Percentiles rank a stretch among this genome's conserved stretches.
phyloP scores from a whole-genome alignment of 1,140 invertebrate species.

The Mercenaria mercenaria region DNA sequence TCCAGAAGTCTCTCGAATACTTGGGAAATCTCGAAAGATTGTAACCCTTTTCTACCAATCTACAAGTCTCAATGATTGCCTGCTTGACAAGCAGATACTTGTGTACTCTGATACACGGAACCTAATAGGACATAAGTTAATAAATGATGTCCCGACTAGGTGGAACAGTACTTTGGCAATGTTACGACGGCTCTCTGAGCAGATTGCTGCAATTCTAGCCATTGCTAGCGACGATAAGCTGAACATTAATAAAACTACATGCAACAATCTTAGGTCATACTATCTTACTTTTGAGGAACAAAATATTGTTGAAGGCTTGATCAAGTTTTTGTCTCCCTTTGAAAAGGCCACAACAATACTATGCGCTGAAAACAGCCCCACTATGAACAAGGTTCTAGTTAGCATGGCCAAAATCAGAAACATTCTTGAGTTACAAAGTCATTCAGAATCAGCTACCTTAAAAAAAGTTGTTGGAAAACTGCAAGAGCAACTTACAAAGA shows the following conservation, averaged over 20 bases:
- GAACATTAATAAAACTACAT: slow-evolving; percentile 45
- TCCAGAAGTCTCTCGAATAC: background rate
- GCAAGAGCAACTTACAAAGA: too few species aligned
- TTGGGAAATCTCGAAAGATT: slow-evolving; percentile 1
- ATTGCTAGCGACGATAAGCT: slow-evolving; percentile 35
- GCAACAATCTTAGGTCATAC: slow-evolving; percentile 5
- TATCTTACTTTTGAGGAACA: slow-evolving; percentile 59
- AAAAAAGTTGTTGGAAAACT: too few species aligned
- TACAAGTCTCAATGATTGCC: slow-evolving; percentile 8
- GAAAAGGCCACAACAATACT: slow-evolving; percentile 52
- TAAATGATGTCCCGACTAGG: slow-evolving; percentile 37
- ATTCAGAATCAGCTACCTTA: too few species aligned
- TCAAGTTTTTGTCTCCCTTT: slow-evolving; percentile 14
- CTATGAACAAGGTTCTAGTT: slow-evolving; percentile 41
- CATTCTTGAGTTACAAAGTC: too few species aligned
- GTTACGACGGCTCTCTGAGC: slow-evolving; percentile 34
- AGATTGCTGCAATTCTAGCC: slow-evolving; percentile 50
- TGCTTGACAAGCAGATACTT: slow-evolving; percentile 23
- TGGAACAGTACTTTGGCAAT: slow-evolving; percentile 40
- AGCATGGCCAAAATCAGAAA: background rate
- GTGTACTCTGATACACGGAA: background rate
- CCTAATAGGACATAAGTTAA: slow-evolving; percentile 42
- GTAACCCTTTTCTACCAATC: slow-evolving; percentile 55
- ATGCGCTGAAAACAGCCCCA: slow-evolving; percentile 26
- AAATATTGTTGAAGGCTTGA: slow-evolving; percentile 14